Evolutionary conservation across 2,113 vertebrate species (phyloP), one percentile per base, ranked within the genome.

Genomic region (Entomyzon cyanotis): DNA sequence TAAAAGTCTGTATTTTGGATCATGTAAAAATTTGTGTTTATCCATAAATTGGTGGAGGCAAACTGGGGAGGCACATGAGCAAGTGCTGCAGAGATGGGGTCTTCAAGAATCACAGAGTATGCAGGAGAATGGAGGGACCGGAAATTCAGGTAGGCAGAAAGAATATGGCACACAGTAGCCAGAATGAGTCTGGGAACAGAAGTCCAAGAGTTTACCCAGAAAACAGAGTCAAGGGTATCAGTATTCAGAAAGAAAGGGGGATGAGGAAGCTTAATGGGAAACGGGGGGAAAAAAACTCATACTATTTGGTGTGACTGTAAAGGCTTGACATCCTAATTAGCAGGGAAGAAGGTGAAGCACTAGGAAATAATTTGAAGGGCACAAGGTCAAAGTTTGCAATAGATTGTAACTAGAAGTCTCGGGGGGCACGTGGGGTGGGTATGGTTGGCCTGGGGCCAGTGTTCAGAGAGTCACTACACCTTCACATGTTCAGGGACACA

Each of bases 401-500:
- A 37, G 42, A 55, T 56, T 0, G 0, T 59, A 87, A 84, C 10
- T 60, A 44, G 73, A 91, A 21, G 46, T 86, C 17, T 15, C 22
- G 27, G 17, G 30, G 11, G 11, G 5, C 23, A n/a, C 5, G 1
- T 25, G 22, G 42, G 15, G 5, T 62, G 35, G 44, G 49, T 67
- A 21, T 1, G 1, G 7, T 42, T 55, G 23, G 42, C 30, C 30
- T 64, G 30, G 18, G 30, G 30, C 39, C 62, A 56, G 58, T 0
- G 0, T 35, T 88, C 25, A 44, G 15, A 28, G 22, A 37, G 28
- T 37, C 0, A 0, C 24, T 39, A 42, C 15, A 58, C 50, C 31
- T 81, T 22, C 17, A 8, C 0, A 0, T 80, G 12, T 79, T 80
- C 50, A 25, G 8, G 25, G 68, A 52, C 46, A 53, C 37, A 23